phyloP scores from a whole-genome alignment of 2,888 invertebrate species.

The Papilio elwesi region DNA sequence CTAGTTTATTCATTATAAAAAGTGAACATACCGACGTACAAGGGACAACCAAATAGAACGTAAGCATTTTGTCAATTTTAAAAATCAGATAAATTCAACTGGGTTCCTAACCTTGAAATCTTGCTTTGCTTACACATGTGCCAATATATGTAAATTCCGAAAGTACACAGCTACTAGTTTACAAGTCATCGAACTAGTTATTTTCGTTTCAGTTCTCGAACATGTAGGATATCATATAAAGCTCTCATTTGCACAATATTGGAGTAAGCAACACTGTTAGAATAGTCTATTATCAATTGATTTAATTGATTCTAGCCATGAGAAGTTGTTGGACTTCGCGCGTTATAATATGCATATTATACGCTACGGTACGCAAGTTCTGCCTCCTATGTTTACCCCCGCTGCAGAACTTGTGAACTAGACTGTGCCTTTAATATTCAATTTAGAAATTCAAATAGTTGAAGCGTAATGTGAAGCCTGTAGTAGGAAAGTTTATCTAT shows the following conservation, averaged over 20 bases:
- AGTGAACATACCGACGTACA: too few species aligned
- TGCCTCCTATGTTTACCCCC: conserved; percentile 8
- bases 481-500: conserved; percentile 8
- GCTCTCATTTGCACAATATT: not conserved
- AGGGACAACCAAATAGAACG: too few species aligned
- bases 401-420: conserved; percentile 14
- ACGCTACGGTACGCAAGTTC: conserved; percentile 3
- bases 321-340: conserved; percentile 16
- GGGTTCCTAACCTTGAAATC: too few species aligned
- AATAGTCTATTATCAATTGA: conserved; percentile 8
- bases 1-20: too few species aligned
- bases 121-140: too few species aligned
- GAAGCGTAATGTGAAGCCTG: not conserved
- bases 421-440: conserved; percentile 23
- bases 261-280: not conserved
- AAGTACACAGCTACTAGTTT: too few species aligned
- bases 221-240: not conserved
- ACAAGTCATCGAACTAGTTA: too few species aligned
- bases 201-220: not conserved
- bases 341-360: conserved; percentile 16
- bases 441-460: conserved; percentile 35
- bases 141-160: too few species aligned
- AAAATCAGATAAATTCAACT: too few species aligned
- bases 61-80: too few species aligned
- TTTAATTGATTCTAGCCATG: conserved; percentile 10